A percentile compares a stretch with the other conserved stretches of the same genome.
Conservation (phyloP, 2,113 vertebrate genomes). For the cattle (Bos taurus) region DNA sequence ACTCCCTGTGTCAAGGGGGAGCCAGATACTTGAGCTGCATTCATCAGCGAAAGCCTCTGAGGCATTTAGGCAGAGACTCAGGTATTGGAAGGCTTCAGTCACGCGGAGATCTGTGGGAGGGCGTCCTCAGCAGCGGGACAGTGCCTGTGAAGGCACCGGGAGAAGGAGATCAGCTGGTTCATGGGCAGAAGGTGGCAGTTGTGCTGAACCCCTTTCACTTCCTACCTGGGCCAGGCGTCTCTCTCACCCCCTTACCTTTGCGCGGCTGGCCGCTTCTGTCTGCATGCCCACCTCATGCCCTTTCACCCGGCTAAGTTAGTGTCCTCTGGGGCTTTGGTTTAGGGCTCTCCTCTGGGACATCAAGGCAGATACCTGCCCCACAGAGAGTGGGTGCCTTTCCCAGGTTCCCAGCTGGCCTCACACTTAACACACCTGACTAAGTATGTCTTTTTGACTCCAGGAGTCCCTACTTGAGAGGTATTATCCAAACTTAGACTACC, state of each 20-base stretch:
- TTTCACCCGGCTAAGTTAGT: neutral
- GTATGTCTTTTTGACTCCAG: neutral
- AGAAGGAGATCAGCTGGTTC: neutral
- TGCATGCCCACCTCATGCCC: neutral
- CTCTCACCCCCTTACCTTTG: neutral
- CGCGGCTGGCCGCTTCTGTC: fast-evolving
- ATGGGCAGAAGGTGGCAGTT: neutral
- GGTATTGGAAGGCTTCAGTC: neutral
- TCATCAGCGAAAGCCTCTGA: neutral
- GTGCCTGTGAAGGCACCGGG: neutral
- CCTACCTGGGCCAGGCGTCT: neutral
- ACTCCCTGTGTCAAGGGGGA: neutral
- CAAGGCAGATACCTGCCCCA: neutral
- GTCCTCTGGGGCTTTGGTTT: neutral
- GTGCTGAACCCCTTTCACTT: neutral
- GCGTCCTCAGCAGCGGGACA: neutral
- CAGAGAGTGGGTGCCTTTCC: neutral
- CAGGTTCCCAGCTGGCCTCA: neutral
- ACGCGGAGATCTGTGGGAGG: neutral
- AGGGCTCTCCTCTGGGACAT: neutral
- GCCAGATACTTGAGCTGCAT: neutral
- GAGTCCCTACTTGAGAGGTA: neutral
- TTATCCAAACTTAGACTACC: neutral
- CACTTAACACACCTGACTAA: neutral
- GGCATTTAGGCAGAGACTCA: neutral